Conservation (phyloP, 2,888 invertebrate genomes). For the Priocnemis perturbator region DNA sequence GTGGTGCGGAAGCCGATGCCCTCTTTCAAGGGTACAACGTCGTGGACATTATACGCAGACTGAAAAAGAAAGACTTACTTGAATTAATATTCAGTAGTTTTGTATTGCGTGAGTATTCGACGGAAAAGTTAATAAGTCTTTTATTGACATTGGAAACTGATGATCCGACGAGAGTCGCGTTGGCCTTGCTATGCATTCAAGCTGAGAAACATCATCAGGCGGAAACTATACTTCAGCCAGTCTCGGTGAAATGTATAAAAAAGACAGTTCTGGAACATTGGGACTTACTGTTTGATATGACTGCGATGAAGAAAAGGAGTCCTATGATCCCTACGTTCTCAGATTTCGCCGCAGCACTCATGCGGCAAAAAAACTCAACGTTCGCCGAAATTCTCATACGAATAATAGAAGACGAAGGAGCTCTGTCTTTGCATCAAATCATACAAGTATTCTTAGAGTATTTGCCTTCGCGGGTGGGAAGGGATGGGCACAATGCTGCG, state of each 20-base stretch:
- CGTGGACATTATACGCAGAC: conserved; percentile 65
- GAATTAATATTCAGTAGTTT: conserved; percentile 77
- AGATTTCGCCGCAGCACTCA: conserved; percentile 77
- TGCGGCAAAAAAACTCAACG: conserved; percentile 75
- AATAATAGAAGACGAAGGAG: conserved; percentile 72
- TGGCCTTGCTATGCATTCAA: conserved; percentile 77
- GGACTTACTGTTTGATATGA: conserved; percentile 77
- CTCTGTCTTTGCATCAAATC: conserved; percentile 75
- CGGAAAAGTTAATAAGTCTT: conserved; percentile 77
- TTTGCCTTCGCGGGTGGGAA: conserved; percentile 81
- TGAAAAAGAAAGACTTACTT: conserved; percentile 74
- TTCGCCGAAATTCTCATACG: conserved; percentile 76
- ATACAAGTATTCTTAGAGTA: conserved; percentile 81
- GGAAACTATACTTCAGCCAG: conserved; percentile 73
- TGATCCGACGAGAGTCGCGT: conserved; percentile 74
- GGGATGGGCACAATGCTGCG: conserved; percentile 73
- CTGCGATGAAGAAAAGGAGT: conserved; percentile 69
- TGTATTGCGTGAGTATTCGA: conserved; percentile 78
- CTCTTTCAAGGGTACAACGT: conserved; percentile 73
- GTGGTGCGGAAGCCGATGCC: conserved; percentile 75
- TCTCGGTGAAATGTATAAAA: conserved; percentile 73
- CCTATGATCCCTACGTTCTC: conserved; percentile 76
- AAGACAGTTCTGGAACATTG: conserved; percentile 75
- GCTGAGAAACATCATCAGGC: conserved; percentile 77
- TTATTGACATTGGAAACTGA: conserved; percentile 67